Conservation (phyloP, 1,140 invertebrate genomes). For the Cydia pomonella region DNA sequence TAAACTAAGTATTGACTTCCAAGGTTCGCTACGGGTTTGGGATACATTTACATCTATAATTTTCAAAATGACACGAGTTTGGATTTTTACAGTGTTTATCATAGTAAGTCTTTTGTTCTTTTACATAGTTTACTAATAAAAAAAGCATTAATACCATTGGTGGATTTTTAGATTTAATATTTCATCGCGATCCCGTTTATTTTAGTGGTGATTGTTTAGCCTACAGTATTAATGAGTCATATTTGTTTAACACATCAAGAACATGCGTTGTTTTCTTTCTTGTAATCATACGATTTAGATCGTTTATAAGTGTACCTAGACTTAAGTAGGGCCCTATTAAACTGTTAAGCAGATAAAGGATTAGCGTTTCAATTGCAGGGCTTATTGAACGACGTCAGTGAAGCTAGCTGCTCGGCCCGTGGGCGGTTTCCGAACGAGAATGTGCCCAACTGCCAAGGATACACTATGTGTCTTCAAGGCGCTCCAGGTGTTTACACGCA, state of each 20-base stretch:
- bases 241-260: not conserved
- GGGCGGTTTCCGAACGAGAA: constrained; percentile 64
- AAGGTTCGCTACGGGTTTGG: not conserved
- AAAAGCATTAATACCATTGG: not conserved
- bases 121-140: constrained; percentile 33
- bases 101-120: constrained; percentile 38
- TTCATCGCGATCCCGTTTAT: not conserved
- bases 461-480: constrained; percentile 58
- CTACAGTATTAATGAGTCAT: not conserved
- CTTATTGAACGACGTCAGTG: constrained; percentile 42
- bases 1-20: constrained; percentile 15
- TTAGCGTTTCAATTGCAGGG: constrained; percentile 48
- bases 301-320: not conserved
- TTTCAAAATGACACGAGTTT: constrained; percentile 42
- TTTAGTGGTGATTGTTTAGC: not conserved
- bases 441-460: constrained; percentile 57
- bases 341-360: constrained; percentile 8
- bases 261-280: constrained; percentile 1
- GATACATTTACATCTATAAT: constrained; percentile 36
- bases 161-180: not conserved
- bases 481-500: constrained; percentile 49
- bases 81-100: constrained; percentile 35
- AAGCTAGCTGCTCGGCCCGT: constrained; percentile 48
- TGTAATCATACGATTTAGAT: not conserved
- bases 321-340: not conserved